phyloP scores from a whole-genome alignment of 2,888 invertebrate species.

The Drosophila fulvimacula region DNA sequence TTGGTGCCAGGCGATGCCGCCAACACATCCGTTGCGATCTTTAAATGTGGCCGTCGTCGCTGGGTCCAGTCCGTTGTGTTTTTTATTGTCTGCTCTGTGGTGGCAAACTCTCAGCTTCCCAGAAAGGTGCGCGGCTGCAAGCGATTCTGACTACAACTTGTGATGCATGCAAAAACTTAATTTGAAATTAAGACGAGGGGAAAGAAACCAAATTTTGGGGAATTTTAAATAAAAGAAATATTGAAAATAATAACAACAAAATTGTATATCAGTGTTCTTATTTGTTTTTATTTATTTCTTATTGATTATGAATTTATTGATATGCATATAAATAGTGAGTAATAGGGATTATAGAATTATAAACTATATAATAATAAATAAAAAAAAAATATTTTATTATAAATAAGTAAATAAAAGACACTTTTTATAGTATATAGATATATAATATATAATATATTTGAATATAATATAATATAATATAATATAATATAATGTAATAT shows the following conservation, averaged over 20 bases:
- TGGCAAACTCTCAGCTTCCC: slow-evolving; percentile 60
- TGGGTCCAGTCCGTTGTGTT: slow-evolving; percentile 35
- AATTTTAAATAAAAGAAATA: background rate
- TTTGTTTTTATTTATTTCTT: too few relatives aligned
- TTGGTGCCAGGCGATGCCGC: slow-evolving; percentile 55
- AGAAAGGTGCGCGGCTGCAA: slow-evolving; percentile 58
- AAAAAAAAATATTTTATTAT: too few relatives aligned
- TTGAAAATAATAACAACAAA: background rate
- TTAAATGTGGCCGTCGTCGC: slow-evolving; percentile 47
- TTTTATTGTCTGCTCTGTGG: slow-evolving; percentile 43
- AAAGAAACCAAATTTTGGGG: background rate
- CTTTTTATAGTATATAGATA: too few relatives aligned
- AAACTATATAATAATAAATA: too few relatives aligned
- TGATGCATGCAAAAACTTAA: slow-evolving; percentile 52
- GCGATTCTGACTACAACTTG: slow-evolving; percentile 37
- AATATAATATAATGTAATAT: too few relatives aligned
- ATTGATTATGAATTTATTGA: too few relatives aligned
- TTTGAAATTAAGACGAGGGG: slow-evolving; percentile 10
- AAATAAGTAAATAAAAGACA: too few relatives aligned
- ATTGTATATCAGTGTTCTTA: background rate
- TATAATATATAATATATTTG: too few relatives aligned
- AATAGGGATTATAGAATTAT: too few relatives aligned
- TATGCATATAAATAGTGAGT: too few relatives aligned
- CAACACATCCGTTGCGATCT: slow-evolving; percentile 59
- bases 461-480: too few relatives aligned